Evolutionary conservation across 2,113 vertebrate species (phyloP).

Genomic region (human): DNA sequence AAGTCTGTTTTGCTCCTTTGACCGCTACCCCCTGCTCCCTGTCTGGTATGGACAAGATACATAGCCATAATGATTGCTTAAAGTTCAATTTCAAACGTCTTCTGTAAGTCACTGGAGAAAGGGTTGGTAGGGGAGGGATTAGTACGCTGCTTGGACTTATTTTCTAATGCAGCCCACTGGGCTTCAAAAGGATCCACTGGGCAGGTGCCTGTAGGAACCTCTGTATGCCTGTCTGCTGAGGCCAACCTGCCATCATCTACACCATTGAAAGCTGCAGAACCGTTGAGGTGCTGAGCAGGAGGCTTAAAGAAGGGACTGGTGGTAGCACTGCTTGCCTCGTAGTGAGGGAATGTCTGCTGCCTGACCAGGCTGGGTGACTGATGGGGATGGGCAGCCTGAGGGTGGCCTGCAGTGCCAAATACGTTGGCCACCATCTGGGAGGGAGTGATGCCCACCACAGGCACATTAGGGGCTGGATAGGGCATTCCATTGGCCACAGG

Average conservation of each 20-base stretch:
- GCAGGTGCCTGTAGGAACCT: constrained; percentile 72
- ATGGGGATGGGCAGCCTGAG: constrained; percentile 84
- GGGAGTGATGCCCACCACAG: constrained; percentile 96
- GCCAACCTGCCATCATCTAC: constrained; percentile 85
- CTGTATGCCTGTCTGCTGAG: constrained; percentile 81
- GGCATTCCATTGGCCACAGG: constrained; percentile 92
- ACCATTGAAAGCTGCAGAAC: constrained; percentile 92
- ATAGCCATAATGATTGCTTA: constrained; percentile 75
- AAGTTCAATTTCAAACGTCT: constrained; percentile 99
- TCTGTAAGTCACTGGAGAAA: constrained; percentile 98
- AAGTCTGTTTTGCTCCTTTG: constrained; percentile 73
- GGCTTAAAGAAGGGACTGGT: constrained; percentile 89
- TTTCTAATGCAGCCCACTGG: constrained; percentile 97
- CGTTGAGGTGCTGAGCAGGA: constrained; percentile 86
- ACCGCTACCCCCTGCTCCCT: constrained; percentile 69
- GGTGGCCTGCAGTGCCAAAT: constrained; percentile 92
- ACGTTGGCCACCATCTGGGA: constrained; percentile 99
- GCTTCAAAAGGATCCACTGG: constrained; percentile 95
- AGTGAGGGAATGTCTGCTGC: constrained; percentile 86
- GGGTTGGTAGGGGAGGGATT: constrained; percentile 98
- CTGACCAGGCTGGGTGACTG: constrained; percentile 84
- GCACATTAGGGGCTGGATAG: constrained; percentile 90
- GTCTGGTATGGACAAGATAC: constrained; percentile 69
- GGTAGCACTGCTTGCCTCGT: constrained; percentile 80
- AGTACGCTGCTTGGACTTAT: constrained; percentile 92